Conservation (phyloP, 2,113 vertebrate species). For the Craseonycteris thonglongyai region DNA sequence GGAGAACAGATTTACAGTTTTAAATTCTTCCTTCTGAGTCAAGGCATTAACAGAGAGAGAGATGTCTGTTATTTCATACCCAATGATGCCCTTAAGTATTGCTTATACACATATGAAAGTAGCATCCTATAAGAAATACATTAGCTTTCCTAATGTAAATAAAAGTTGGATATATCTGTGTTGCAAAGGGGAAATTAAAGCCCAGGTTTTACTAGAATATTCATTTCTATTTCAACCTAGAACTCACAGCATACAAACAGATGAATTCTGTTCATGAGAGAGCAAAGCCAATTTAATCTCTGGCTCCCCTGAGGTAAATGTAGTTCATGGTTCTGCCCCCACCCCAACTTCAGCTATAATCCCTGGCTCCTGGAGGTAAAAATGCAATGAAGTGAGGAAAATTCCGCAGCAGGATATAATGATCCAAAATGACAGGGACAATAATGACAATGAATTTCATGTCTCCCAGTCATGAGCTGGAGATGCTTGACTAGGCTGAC, state of each 20-base stretch:
- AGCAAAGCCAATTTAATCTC: slow-evolving; percentile 93
- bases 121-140: slow-evolving; percentile 21
- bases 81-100: background rate
- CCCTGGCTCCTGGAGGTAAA: slow-evolving; percentile 92
- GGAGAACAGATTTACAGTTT: slow-evolving; percentile 53
- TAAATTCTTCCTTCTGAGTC: slow-evolving; percentile 40
- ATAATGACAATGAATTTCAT: slow-evolving; percentile 99
- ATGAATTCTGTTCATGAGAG: slow-evolving; percentile 83
- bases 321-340: slow-evolving; percentile 83
- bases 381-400: slow-evolving; percentile 97
- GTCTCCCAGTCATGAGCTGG: slow-evolving; percentile 94
- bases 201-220: slow-evolving; percentile 75
- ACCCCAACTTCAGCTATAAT: slow-evolving; percentile 89
- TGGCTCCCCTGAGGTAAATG: slow-evolving; percentile 90
- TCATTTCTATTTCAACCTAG: slow-evolving; percentile 80
- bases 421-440: slow-evolving; percentile 99
- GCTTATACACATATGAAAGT: slow-evolving; percentile 36
- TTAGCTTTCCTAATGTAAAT: slow-evolving; percentile 50
- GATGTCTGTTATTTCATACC: slow-evolving; percentile 10
- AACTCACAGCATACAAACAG: slow-evolving; percentile 81
- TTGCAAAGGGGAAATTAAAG: slow-evolving; percentile 62
- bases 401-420: slow-evolving; percentile 94
- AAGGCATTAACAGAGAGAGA: background rate
- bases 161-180: slow-evolving; percentile 67
- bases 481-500: slow-evolving; percentile 98